A percentile compares a stretch with the other conserved stretches of the same genome.
phyloP scores from a whole-genome alignment of 2,888 invertebrate genomes.

The Dusona sp. region DNA sequence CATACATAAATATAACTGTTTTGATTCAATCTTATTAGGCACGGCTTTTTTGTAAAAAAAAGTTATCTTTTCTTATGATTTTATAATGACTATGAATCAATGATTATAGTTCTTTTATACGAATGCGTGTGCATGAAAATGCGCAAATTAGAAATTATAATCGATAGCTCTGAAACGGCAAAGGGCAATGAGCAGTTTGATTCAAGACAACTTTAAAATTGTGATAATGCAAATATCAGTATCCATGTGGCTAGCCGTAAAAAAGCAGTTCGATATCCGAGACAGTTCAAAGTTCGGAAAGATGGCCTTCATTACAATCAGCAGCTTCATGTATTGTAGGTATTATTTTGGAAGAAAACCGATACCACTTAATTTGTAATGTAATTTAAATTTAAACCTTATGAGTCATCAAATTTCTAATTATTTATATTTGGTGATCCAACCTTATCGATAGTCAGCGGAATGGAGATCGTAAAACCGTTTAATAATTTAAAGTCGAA shows the following conservation, averaged over 20 bases:
- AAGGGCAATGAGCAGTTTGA: not conserved
- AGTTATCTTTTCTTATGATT: not conserved
- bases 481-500: not conserved
- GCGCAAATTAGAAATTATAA: not conserved
- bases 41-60: not conserved
- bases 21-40: not conserved
- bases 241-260: constrained; percentile 4
- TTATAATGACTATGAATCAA: not conserved
- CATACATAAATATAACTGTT: not conserved
- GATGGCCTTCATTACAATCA: not conserved
- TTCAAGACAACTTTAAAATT: not conserved
- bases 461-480: not conserved
- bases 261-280: not conserved
- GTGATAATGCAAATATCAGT: not conserved
- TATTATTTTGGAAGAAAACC: not conserved
- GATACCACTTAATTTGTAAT: not conserved
- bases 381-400: not conserved
- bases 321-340: not conserved
- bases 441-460: not conserved
- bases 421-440: not conserved
- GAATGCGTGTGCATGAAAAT: not conserved
- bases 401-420: not conserved
- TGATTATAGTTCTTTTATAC: not conserved
- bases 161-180: not conserved
- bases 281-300: not conserved